Evolutionary conservation across 2,113 vertebrate species (phyloP).

Genomic region (Apus apus): DNA sequence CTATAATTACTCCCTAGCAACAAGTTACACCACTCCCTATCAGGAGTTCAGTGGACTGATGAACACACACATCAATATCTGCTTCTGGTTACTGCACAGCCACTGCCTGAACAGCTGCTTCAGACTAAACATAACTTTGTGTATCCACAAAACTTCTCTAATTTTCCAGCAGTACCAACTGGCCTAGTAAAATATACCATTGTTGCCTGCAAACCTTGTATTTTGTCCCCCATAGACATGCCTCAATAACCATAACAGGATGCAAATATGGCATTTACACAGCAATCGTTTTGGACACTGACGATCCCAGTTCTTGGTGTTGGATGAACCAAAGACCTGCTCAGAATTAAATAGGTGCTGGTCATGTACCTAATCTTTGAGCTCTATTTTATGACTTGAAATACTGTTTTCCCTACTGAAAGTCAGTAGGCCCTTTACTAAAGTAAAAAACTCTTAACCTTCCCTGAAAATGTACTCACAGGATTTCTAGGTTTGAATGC

Average conservation of each 20-base stretch:
- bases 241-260: not conserved
- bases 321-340: not conserved
- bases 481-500: not conserved
- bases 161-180: not conserved
- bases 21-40: conserved; percentile 34
- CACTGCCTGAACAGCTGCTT: not conserved
- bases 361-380: not conserved
- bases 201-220: not conserved
- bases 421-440: not conserved
- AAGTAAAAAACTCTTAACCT: not conserved
- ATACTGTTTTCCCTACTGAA: not conserved
- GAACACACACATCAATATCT: conserved; percentile 26
- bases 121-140: not conserved
- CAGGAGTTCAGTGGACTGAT: not conserved
- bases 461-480: not conserved
- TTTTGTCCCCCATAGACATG: not conserved
- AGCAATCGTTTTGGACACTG: not conserved
- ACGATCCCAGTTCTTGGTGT: rapidly evolving
- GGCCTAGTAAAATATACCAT: not conserved
- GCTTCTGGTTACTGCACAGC: conserved; percentile 14
- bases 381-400: not conserved
- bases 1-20: conserved; percentile 39
- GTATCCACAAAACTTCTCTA: not conserved
- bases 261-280: not conserved
- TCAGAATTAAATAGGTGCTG: not conserved